phyloP scores from a whole-genome alignment of 2,113 vertebrate species.

The Rousettus leschenaultii region DNA sequence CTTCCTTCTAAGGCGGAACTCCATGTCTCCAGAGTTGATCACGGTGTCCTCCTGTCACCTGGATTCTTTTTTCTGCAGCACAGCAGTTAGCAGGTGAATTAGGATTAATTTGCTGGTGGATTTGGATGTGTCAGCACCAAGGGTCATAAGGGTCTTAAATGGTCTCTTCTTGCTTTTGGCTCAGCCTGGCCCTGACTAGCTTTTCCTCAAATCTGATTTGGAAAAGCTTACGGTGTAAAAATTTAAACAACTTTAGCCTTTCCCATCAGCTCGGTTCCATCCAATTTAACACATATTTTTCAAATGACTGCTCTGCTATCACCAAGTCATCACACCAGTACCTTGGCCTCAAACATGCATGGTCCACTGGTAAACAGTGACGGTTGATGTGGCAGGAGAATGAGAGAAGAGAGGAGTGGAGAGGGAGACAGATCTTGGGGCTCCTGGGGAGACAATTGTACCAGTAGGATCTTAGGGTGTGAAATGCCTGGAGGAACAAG shows the following conservation, averaged over 20 bases:
- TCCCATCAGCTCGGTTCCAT: not conserved
- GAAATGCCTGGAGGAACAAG: not conserved
- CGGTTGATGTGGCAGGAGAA: not conserved
- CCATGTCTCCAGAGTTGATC: not conserved
- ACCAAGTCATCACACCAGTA: not conserved
- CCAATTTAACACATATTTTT: slow-evolving; percentile 22
- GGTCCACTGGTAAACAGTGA: not conserved
- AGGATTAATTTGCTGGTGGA: not conserved
- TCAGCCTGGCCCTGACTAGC: not conserved
- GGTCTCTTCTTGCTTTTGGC: not conserved
- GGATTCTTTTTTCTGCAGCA: not conserved
- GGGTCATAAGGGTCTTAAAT: no score
- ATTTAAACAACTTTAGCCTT: not conserved
- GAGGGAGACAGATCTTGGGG: not conserved
- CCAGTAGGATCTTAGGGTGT: not conserved
- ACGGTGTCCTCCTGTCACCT: not conserved
- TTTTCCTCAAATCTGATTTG: not conserved
- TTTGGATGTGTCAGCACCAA: not conserved
- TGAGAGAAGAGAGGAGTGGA: not conserved
- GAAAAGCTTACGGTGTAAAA: not conserved
- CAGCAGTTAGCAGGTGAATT: not conserved
- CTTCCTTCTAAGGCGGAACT: not conserved
- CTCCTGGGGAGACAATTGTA: not conserved
- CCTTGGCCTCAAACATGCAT: not conserved
- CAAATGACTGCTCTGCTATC: not conserved